phyloP scores from a whole-genome alignment of 2,888 invertebrate genomes.

The Tachina grossa region DNA sequence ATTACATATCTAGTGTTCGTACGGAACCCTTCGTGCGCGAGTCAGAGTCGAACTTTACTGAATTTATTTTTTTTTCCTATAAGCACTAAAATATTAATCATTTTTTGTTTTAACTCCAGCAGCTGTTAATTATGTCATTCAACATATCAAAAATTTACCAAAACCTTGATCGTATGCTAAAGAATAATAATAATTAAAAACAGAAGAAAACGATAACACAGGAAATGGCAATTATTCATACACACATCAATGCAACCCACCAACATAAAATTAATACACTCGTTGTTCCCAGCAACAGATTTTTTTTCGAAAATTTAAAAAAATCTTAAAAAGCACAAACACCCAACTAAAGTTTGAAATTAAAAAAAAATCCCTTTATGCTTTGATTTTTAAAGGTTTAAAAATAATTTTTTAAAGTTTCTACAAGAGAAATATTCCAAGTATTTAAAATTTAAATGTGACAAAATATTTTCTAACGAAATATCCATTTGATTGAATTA shows the following conservation, averaged over 20 bases:
- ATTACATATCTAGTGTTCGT: no score
- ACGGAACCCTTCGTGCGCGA: no score
- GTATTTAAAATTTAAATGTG: slow-evolving; percentile 11
- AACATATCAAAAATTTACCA: no score
- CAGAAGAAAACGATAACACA: slow-evolving; percentile 30
- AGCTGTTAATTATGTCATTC: background rate
- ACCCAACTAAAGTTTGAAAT: slow-evolving; percentile 1
- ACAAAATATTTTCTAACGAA: slow-evolving; percentile 43
- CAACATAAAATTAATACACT: no score
- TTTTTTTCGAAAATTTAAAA: background rate
- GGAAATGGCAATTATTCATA: slow-evolving; percentile 73
- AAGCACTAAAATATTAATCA: no score
- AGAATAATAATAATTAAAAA: background rate
- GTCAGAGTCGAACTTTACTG: no score
- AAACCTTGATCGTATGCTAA: background rate
- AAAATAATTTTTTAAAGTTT: background rate
- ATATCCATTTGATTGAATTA: background rate
- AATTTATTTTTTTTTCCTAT: no score
- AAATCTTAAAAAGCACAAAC: background rate
- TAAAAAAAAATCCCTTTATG: background rate
- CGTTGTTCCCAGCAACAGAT: background rate
- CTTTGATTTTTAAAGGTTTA: background rate
- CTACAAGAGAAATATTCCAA: background rate
- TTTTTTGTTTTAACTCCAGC: no score
- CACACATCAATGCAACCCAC: slow-evolving; percentile 61